Conservation (phyloP, 2,797 vertebrate species). For the Enteromius thamalakanensis region DNA sequence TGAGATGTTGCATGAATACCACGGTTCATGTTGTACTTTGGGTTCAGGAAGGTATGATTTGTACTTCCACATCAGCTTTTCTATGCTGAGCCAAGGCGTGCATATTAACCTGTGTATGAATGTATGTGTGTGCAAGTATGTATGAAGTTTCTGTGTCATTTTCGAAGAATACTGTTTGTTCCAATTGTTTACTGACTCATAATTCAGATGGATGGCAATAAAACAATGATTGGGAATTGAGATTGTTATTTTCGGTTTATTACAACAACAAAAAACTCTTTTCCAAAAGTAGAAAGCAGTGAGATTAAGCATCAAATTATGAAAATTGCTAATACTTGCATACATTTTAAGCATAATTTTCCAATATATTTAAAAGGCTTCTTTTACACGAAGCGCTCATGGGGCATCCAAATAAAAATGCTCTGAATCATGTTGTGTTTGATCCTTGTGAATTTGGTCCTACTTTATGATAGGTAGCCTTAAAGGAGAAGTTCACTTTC, state of each 20-base stretch:
- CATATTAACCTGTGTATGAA: neutral
- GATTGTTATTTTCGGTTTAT: neutral
- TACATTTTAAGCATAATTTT: neutral
- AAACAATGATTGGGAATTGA: neutral
- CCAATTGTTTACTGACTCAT: constrained; percentile 20
- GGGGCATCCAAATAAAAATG: neutral
- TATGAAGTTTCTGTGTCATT: neutral
- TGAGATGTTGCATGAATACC: constrained; percentile 34
- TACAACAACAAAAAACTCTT: neutral
- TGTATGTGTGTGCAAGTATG: constrained; percentile 18
- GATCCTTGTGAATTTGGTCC: neutral
- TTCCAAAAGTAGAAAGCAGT: neutral
- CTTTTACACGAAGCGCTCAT: neutral
- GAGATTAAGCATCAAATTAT: neutral
- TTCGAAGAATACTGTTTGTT: neutral
- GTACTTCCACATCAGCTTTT: constrained; percentile 33
- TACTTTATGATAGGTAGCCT: too few species aligned
- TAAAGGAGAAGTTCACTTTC: too few species aligned
- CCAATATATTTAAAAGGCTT: neutral
- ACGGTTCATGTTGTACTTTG: constrained; percentile 15
- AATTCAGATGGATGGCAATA: constrained; percentile 37
- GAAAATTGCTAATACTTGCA: neutral
- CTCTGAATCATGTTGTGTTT: neutral
- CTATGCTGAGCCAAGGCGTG: neutral
- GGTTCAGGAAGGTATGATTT: neutral